A percentile compares a stretch with the other conserved stretches of the same genome.
Conservation (phyloP, 2,888 invertebrate genomes). For the Saturnia pavonia region DNA sequence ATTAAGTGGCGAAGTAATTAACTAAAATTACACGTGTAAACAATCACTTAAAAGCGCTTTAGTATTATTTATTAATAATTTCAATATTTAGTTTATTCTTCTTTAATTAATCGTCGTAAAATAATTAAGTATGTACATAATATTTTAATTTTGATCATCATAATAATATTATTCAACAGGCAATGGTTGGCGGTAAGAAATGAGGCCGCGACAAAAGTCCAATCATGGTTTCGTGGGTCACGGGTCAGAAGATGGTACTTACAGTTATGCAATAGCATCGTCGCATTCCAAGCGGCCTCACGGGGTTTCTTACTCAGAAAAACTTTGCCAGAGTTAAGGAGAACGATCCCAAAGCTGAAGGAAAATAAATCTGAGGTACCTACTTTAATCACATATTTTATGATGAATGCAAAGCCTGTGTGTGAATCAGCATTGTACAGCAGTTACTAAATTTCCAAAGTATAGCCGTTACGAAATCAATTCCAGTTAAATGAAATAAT, state of each 20-base stretch:
- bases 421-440: neutral
- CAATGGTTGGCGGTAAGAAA: constrained; percentile 77
- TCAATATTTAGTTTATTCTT: too few species aligned
- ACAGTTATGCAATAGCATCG: constrained; percentile 81
- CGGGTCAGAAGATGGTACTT: constrained; percentile 85
- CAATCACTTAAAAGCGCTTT: too few species aligned
- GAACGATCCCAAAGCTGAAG: constrained; percentile 34
- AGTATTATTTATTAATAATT: too few species aligned
- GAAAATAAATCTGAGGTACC: constrained; percentile 18
- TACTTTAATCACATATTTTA: neutral
- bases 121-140: too few species aligned
- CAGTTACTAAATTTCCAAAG: neutral
- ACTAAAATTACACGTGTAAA: too few species aligned
- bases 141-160: too few species aligned
- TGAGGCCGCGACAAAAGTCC: constrained; percentile 86
- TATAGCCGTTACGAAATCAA: neutral
- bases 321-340: constrained; percentile 71
- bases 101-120: too few species aligned
- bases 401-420: constrained; percentile 22
- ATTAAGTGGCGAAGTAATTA: too few species aligned
- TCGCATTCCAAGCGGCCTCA: constrained; percentile 87
- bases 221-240: constrained; percentile 89
- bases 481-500: neutral
- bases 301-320: constrained; percentile 85
- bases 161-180: constrained; percentile 37